Percentiles rank a stretch among this genome's conserved stretches.
These are phyloP conservation scores for Entomobrya proxima DNA, from an alignment of 2,888 invertebrate genomes.

Conservation along the genomic window DNA sequence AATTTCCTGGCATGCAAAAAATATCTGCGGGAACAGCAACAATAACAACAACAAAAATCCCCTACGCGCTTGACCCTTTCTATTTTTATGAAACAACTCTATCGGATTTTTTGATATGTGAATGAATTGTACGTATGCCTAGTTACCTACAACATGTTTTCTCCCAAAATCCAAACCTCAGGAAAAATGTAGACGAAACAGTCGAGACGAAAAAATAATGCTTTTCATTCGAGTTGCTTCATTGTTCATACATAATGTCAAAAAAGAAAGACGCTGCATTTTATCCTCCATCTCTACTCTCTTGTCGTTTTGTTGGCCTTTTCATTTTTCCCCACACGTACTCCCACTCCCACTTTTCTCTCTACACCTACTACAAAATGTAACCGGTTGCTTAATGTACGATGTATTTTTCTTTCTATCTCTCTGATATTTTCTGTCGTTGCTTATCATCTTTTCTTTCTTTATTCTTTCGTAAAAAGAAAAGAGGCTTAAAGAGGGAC, in stretches of 20 bases:
- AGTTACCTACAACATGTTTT: too few relatives aligned
- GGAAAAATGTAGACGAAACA: too few relatives aligned
- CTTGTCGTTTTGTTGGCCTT: constrained; percentile 34
- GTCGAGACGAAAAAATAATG: too few relatives aligned
- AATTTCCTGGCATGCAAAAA: too few relatives aligned
- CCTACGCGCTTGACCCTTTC: too few relatives aligned
- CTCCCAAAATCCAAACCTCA: too few relatives aligned
- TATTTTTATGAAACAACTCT: too few relatives aligned
- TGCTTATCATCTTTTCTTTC: not conserved
- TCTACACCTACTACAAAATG: not conserved
- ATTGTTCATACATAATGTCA: not conserved
- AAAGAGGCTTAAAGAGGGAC: constrained; percentile 20
- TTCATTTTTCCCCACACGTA: not conserved
- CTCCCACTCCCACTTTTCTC: not conserved
- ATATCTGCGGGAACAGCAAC: too few relatives aligned
- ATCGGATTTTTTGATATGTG: too few relatives aligned
- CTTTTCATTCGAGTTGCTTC: too few relatives aligned
- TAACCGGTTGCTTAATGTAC: not conserved
- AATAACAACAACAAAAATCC: too few relatives aligned
- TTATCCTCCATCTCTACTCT: constrained; percentile 40
- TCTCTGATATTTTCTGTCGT: not conserved
- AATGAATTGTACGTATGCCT: too few relatives aligned
- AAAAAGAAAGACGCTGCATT: constrained; percentile 6
- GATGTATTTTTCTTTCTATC: not conserved
- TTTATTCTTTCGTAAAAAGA: constrained; percentile 27